Percentiles rank a stretch among this genome's conserved stretches.
Evolutionary conservation across 2,888 invertebrate genomes (phyloP).

Genomic region (Callinectes sapidus): DNA sequence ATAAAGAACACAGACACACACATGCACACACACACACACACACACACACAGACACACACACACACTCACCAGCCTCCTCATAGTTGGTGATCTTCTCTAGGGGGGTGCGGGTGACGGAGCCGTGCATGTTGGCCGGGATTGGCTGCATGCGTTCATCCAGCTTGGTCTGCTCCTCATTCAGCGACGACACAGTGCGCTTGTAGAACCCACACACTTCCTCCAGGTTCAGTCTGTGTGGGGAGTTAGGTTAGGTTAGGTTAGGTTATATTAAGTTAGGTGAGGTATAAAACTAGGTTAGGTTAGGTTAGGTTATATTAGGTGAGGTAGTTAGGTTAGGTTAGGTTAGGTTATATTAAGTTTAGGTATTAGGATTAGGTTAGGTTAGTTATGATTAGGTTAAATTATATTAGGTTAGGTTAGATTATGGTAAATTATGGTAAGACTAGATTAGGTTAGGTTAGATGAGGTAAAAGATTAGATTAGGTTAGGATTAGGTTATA

Average conservation of each 20-base stretch:
- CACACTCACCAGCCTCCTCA: conserved; percentile 80
- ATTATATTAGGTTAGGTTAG: not conserved
- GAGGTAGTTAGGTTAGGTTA: no score
- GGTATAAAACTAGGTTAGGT: no score
- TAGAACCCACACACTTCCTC: conserved; percentile 85
- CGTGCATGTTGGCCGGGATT: conserved; percentile 87
- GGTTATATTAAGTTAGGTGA: no score
- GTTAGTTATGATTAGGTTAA: not conserved
- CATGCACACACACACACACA: not conserved
- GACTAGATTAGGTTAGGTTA: not conserved
- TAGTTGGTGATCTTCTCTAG: conserved; percentile 82
- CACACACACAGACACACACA: not conserved
- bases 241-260: not conserved
- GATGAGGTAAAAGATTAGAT: no score
- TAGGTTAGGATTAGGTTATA: no score
- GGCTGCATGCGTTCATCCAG: conserved; percentile 89
- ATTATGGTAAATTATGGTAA: not conserved
- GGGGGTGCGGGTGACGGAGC: conserved; percentile 84
- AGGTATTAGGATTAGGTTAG: not conserved
- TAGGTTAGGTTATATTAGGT: not conserved
- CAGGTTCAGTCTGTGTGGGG: conserved; percentile 79
- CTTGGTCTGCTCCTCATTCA: conserved; percentile 81
- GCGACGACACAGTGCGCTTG: conserved; percentile 80
- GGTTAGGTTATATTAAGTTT: no score
- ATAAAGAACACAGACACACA: no score